phyloP scores from a whole-genome alignment of 2,888 invertebrate genomes.

The Tortricodes alternella region DNA sequence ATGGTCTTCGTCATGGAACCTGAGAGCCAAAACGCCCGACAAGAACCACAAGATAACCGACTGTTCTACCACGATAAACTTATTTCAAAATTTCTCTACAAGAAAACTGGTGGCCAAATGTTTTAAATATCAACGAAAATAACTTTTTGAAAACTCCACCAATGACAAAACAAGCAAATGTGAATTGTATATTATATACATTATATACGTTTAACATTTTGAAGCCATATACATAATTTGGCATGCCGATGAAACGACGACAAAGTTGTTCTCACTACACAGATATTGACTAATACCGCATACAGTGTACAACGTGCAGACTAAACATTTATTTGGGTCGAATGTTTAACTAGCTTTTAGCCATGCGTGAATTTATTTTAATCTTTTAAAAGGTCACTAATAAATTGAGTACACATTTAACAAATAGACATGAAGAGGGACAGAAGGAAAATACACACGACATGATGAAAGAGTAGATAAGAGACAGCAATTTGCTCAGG shows the following conservation, averaged over 20 bases:
- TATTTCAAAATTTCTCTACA: constrained; percentile 12
- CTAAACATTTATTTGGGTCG: constrained; percentile 74
- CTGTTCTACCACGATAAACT: constrained; percentile 42
- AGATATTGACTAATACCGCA: constrained; percentile 62
- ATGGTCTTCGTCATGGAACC: constrained; percentile 99
- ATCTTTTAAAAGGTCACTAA: constrained; percentile 53
- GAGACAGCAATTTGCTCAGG: constrained; percentile 55
- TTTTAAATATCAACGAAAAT: constrained; percentile 34
- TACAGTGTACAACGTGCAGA: constrained; percentile 75
- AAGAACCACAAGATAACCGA: constrained; percentile 79
- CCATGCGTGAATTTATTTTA: constrained; percentile 67
- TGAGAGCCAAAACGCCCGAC: constrained; percentile 84
- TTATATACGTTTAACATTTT: constrained; percentile 48
- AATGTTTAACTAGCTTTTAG: constrained; percentile 70
- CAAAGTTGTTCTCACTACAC: constrained; percentile 66
- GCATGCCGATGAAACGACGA: constrained; percentile 68
- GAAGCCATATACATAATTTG: constrained; percentile 51
- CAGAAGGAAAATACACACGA: constrained; percentile 54
- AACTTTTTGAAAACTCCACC: constrained; percentile 32
- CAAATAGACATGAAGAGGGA: constrained; percentile 51
- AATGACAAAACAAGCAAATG: neutral
- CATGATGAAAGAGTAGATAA: constrained; percentile 51
- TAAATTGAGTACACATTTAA: constrained; percentile 53
- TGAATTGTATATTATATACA: constrained; percentile 22
- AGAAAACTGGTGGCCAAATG: constrained; percentile 5